These are phyloP conservation scores for Pyralis farinalis DNA, from an alignment of 2,888 invertebrate genomes.

Conservation along the genomic window DNA sequence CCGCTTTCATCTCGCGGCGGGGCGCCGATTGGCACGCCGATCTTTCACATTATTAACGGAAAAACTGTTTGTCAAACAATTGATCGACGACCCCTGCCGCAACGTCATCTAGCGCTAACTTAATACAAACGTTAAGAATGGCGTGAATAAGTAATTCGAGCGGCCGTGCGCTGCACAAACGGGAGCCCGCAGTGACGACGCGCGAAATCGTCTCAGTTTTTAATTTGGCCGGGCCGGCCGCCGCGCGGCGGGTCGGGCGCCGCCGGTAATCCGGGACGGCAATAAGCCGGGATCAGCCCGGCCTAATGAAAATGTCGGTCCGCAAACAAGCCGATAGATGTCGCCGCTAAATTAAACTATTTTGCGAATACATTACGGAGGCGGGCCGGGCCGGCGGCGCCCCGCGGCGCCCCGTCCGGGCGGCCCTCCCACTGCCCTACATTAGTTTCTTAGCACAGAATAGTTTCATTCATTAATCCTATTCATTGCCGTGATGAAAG, in stretches of 20 bases:
- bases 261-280: conserved; percentile 16
- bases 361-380: conserved; percentile 41
- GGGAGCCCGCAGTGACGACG: conserved; percentile 11
- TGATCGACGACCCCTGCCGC: background rate
- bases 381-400: background rate
- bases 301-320: conserved; percentile 42
- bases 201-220: conserved; percentile 34
- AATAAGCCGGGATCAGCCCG: conserved; percentile 27
- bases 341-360: conserved; percentile 56
- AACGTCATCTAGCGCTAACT: background rate
- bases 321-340: conserved; percentile 42
- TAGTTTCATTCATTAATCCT: background rate
- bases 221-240: conserved; percentile 30
- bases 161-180: conserved; percentile 1
- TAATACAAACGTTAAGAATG: background rate
- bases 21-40: background rate
- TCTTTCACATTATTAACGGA: background rate
- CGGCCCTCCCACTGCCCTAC: background rate
- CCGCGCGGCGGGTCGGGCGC: too few species aligned
- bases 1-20: background rate
- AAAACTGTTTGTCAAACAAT: background rate
- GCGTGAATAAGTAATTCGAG: background rate
- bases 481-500: background rate
- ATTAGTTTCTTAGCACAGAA: background rate
- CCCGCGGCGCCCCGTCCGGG: background rate